phyloP scores from a whole-genome alignment of 2,888 invertebrate species.

The Exephanes ischioxanthus region DNA sequence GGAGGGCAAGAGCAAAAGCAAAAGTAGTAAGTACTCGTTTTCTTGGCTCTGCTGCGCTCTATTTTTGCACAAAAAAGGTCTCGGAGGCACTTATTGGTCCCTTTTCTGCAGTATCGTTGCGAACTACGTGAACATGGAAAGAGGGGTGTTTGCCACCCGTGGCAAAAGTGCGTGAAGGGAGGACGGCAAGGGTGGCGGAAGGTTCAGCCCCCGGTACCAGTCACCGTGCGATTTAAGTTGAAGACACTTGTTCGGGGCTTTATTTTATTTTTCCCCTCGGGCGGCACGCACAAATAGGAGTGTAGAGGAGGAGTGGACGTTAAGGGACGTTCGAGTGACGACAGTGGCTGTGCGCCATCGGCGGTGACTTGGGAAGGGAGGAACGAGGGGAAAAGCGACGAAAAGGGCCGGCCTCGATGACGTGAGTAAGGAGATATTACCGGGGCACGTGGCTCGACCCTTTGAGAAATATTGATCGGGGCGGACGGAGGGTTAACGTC shows the following conservation, averaged over 20 bases:
- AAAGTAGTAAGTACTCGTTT: neutral
- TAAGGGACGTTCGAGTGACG: neutral
- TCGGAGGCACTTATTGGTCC: neutral
- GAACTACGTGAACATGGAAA: neutral
- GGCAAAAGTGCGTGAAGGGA: neutral
- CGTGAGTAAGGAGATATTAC: neutral
- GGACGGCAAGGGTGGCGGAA: neutral
- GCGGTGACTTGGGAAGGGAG: neutral
- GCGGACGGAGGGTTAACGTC: slow-evolving; percentile 1
- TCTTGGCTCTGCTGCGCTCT: neutral
- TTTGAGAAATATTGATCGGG: slow-evolving; percentile 26
- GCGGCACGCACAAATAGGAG: neutral
- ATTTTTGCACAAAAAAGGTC: neutral
- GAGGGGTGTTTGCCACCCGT: neutral
- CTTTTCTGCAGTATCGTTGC: neutral
- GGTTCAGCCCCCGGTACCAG: slow-evolving; percentile 2
- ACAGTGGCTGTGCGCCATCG: neutral
- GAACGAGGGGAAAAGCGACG: neutral
- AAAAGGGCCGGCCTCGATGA: neutral
- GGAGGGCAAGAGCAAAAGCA: neutral
- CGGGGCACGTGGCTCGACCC: slow-evolving; percentile 31
- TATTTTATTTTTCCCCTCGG: neutral
- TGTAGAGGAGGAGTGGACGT: neutral
- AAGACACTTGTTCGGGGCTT: neutral
- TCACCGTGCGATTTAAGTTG: neutral